A percentile compares a stretch with the other conserved stretches of the same genome.
phyloP scores from a whole-genome alignment of 2,888 invertebrate genomes.

The Neria commutata region DNA sequence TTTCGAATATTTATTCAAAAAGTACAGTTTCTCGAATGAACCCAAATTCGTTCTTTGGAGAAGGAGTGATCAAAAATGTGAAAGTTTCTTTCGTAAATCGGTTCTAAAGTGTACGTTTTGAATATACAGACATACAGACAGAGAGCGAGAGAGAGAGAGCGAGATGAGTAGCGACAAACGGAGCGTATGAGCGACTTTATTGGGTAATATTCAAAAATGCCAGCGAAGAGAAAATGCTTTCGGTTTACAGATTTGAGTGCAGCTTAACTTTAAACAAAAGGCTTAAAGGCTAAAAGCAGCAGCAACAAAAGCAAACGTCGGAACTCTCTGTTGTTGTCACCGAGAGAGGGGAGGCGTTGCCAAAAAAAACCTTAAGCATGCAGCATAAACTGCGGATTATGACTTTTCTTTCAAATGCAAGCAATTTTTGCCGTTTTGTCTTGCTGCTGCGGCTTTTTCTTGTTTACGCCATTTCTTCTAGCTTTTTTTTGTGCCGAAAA shows the following conservation, averaged over 20 bases:
- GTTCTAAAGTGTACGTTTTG: too few species aligned
- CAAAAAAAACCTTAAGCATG: slow-evolving; percentile 19
- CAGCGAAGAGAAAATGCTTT: background rate
- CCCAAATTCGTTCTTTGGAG: too few species aligned
- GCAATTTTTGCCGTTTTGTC: slow-evolving; percentile 1
- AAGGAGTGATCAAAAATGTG: too few species aligned
- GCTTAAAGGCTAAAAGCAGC: slow-evolving; percentile 21
- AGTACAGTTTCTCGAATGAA: too few species aligned
- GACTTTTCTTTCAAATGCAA: slow-evolving; percentile 2
- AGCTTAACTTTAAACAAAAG: slow-evolving; percentile 37
- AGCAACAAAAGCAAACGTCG: background rate
- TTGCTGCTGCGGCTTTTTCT: slow-evolving; percentile 10
- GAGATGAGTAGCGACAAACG: too few species aligned
- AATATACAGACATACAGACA: too few species aligned
- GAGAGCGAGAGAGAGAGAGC: too few species aligned
- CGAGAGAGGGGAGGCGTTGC: background rate
- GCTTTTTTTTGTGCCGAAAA: slow-evolving; percentile 4
- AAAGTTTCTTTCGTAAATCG: too few species aligned
- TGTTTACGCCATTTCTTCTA: slow-evolving; percentile 5
- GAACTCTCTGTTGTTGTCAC: too few species aligned
- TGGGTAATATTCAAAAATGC: slow-evolving; percentile 20
- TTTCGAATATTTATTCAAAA: too few species aligned
- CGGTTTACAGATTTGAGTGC: slow-evolving; percentile 25
- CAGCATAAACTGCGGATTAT: slow-evolving; percentile 33
- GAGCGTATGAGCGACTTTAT: too few species aligned